Percentiles rank a stretch among this genome's conserved stretches.
These are phyloP conservation scores for Ictidomys tridecemlineatus DNA, from an alignment of 2,113 vertebrate genomes.

Conservation along the genomic window DNA sequence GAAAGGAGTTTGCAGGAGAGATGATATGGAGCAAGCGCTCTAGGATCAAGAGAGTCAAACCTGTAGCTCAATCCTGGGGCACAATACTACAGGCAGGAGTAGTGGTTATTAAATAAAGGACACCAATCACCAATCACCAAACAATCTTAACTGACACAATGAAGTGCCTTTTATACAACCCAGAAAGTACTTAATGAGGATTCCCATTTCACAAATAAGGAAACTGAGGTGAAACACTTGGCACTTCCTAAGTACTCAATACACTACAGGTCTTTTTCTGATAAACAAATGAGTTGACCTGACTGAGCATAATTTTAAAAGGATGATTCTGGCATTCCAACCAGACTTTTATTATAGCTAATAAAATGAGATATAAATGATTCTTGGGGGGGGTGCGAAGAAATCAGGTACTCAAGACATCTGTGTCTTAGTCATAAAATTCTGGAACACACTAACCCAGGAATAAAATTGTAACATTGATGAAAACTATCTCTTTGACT, in stretches of 20 bases:
- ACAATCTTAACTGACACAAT: neutral
- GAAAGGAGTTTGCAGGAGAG: neutral
- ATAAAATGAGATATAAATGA: constrained; percentile 12
- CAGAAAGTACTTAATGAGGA: neutral
- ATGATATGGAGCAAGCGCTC: neutral
- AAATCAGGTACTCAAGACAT: neutral
- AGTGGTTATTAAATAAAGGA: neutral
- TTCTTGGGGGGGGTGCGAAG: fast-evolving
- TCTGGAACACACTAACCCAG: neutral
- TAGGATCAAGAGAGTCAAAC: neutral
- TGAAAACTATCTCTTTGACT: neutral
- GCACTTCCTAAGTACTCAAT: neutral
- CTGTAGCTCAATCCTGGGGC: neutral
- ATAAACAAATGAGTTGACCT: neutral
- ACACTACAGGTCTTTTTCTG: neutral
- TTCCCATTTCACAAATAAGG: neutral
- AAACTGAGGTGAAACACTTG: neutral
- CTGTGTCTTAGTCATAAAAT: neutral
- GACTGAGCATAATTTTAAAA: neutral
- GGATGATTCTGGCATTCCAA: neutral
- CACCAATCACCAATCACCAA: neutral
- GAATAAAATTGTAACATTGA: neutral
- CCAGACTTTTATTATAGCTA: neutral
- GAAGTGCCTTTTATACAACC: neutral
- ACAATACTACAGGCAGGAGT: neutral